Base-by-base conservation (phyloP, 2,888 invertebrate genomes). In the Coremacera marginata region DNA sequence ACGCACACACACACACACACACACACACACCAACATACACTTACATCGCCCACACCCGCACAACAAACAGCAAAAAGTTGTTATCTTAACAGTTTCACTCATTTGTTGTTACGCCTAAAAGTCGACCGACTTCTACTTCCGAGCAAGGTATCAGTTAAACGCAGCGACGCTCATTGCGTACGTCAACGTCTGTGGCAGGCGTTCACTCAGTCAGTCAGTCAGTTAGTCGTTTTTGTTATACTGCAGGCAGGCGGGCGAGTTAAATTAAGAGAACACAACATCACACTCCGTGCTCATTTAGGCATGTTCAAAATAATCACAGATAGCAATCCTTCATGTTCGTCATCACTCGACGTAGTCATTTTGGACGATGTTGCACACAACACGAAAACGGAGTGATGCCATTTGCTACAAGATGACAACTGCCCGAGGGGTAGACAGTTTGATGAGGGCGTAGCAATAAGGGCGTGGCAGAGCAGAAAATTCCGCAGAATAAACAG, bases 41-140 rank as follows among this genome's bases (percentile, higher is more conserved):
- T 65, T 77, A 71, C 37, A 57, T 62, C 67, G 77, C n/a, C 9
- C 55, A 55, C 22, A 55, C 22, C n/a, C 55, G 55, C 55, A 62
- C 44, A 70, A 34, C 49, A 70, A 76, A 51, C 55, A 34, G 37
- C 63, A 11, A 63, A 63, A 77, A 76, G 65, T 77, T 79, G 76
- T 79, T 79, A 79, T 79, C 79, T 79, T 70, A 79, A 79, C 77
- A 77, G 77, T 79, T 79, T 75, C 79, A 79, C 60, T 76, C 77
- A 79, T 79, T 79, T 77, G 71, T 19, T 27, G 37, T n/a, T 71
- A 67, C 74, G 76, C 77, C 79, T 70, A 77, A 77, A 79, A 79
- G 73, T 74, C 49, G 63, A 77, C 78, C 49, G 44, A 25, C 49
- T 19, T 19, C 9, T 27, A 57, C 25, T 55, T 27, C 65, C 19